Evolutionary conservation across 2,888 invertebrate species (phyloP).

Genomic region (Plemyria rubiginata): DNA sequence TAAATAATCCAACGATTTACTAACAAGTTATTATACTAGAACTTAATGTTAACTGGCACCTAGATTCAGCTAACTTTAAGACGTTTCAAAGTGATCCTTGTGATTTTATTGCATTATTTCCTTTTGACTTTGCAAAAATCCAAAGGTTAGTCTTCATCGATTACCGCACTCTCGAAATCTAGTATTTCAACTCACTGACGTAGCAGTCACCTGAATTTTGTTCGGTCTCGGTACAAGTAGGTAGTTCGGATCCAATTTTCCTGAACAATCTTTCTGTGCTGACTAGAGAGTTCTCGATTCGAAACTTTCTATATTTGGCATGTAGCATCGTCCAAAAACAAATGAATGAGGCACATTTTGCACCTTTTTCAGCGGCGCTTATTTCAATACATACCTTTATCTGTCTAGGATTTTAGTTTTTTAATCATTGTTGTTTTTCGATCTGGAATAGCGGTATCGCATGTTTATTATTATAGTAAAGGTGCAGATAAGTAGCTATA

Average conservation of each 20-base stretch:
- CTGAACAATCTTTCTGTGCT: conserved; percentile 10
- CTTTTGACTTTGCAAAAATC: too few species aligned
- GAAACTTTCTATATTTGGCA: conserved; percentile 13
- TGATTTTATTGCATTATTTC: too few species aligned
- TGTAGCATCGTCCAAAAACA: conserved; percentile 11
- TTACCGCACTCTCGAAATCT: not conserved
- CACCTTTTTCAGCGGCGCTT: not conserved
- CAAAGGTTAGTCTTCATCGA: too few species aligned
- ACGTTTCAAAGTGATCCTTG: too few species aligned
- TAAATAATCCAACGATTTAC: too few species aligned
- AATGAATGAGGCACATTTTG: not conserved
- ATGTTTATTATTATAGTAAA: too few species aligned
- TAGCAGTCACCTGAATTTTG: conserved; percentile 1
- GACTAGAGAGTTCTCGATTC: conserved; percentile 12
- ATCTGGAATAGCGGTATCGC: too few species aligned
- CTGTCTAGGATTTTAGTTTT: not conserved
- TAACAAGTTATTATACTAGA: too few species aligned
- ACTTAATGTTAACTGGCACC: too few species aligned
- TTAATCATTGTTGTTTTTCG: not conserved
- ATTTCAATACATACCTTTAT: not conserved
- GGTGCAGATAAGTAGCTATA: too few species aligned
- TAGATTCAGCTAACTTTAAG: too few species aligned
- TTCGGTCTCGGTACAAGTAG: conserved; percentile 6
- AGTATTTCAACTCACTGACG: not conserved
- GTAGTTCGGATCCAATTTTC: conserved; percentile 19